Conservation (phyloP, 1,140 invertebrate species). For the Hyles euphorbiae region DNA sequence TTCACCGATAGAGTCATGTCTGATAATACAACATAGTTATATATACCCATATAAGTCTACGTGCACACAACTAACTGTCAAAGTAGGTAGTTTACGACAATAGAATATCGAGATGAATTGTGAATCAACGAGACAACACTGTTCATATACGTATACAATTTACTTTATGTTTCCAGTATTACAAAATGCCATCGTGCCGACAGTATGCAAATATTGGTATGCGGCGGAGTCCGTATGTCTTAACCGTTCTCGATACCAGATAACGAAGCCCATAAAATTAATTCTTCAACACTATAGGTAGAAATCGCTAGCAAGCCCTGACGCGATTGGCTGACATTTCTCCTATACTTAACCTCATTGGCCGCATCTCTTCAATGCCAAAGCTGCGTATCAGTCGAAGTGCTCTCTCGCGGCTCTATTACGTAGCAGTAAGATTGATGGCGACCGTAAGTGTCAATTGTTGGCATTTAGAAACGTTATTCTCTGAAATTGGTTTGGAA, state of each 20-base stretch:
- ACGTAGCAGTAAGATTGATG: slow-evolving; percentile 24
- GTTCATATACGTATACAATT: too few species aligned
- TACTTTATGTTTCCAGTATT: slow-evolving; percentile 8
- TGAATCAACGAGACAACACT: not conserved
- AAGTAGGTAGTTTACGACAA: not conserved
- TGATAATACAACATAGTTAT: too few species aligned
- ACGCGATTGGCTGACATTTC: slow-evolving; percentile 34
- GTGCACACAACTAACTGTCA: too few species aligned
- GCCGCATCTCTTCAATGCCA: slow-evolving; percentile 22
- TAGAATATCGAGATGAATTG: slow-evolving; percentile 1
- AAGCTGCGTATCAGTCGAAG: slow-evolving; percentile 8
- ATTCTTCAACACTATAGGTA: slow-evolving; percentile 15
- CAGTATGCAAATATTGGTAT: slow-evolving; percentile 50
- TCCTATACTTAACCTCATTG: slow-evolving; percentile 30
- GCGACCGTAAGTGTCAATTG: slow-evolving; percentile 21
- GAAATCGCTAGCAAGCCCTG: slow-evolving; percentile 9
- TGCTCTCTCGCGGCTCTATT: slow-evolving; percentile 24
- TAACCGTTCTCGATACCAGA: slow-evolving; percentile 30
- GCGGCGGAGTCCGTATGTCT: slow-evolving; percentile 35
- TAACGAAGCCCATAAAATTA: slow-evolving; percentile 27
- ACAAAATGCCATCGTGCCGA: slow-evolving; percentile 17
- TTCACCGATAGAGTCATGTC: too few species aligned
- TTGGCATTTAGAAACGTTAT: slow-evolving; percentile 27
- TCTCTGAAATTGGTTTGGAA: slow-evolving; percentile 46
- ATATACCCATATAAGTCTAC: too few species aligned